Evolutionary conservation across 2,888 invertebrate genomes (phyloP).

Genomic region (Phaedon cochleariae): DNA sequence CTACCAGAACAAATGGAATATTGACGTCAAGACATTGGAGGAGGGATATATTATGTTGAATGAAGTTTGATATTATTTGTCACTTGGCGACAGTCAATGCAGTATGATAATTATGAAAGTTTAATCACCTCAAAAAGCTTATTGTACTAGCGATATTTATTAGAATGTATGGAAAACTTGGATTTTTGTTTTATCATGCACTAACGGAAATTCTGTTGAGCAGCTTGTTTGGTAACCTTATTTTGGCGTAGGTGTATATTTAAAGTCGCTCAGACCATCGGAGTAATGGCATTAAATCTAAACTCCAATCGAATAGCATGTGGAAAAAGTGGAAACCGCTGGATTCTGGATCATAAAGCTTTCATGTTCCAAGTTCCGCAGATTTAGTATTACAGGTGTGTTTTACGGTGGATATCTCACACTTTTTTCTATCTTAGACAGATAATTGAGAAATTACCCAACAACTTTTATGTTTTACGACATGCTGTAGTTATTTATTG

Average conservation of each 20-base stretch:
- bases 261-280: neutral
- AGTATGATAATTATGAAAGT: too few species aligned
- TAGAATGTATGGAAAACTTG: too few species aligned
- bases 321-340: slow-evolving; percentile 26
- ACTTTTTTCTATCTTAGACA: slow-evolving; percentile 44
- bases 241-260: neutral
- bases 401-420: slow-evolving; percentile 48
- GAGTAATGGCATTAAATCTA: slow-evolving; percentile 5
- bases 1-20: too few species aligned
- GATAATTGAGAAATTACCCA: slow-evolving; percentile 53
- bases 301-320: slow-evolving; percentile 17
- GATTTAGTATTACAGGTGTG: slow-evolving; percentile 50
- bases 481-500: slow-evolving; percentile 41
- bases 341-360: slow-evolving; percentile 34
- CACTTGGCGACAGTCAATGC: too few species aligned
- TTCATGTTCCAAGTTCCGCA: slow-evolving; percentile 34
- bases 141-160: too few species aligned
- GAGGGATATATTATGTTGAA: too few species aligned
- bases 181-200: too few species aligned
- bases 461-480: slow-evolving; percentile 47
- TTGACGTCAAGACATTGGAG: too few species aligned
- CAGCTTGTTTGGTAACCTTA: neutral
- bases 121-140: too few species aligned
- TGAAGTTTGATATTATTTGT: too few species aligned
- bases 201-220: too few species aligned